Percentiles rank a stretch among this genome's conserved stretches.
Evolutionary conservation across 2,888 invertebrate genomes (phyloP).

Genomic region (Ceramica pisi): DNA sequence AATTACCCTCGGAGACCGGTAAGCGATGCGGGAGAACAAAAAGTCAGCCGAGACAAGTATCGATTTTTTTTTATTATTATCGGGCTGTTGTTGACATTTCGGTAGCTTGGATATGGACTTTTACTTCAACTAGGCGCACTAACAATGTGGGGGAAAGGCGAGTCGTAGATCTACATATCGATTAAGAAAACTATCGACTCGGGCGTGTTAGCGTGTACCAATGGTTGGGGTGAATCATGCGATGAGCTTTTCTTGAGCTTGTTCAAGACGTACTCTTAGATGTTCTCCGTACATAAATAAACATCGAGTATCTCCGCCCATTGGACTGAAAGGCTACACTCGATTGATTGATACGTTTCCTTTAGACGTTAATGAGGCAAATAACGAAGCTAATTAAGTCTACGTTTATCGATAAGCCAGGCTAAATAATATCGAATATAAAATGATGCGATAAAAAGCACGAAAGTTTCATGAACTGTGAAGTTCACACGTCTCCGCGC

Average conservation of each 20-base stretch:
- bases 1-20: slow-evolving; percentile 76
- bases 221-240: slow-evolving; percentile 77
- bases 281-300: slow-evolving; percentile 77
- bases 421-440: slow-evolving; percentile 51
- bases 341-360: slow-evolving; percentile 76
- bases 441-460: slow-evolving; percentile 66
- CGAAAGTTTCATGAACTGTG: slow-evolving; percentile 68
- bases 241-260: slow-evolving; percentile 70
- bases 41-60: slow-evolving; percentile 75
- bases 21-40: slow-evolving; percentile 81
- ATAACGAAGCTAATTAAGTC: slow-evolving; percentile 71
- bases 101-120: slow-evolving; percentile 64
- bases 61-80: slow-evolving; percentile 77
- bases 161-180: slow-evolving; percentile 59
- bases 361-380: slow-evolving; percentile 71
- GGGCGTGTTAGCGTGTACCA: slow-evolving; percentile 60
- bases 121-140: slow-evolving; percentile 55
- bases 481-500: slow-evolving; percentile 70
- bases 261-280: slow-evolving; percentile 72
- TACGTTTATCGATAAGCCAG: slow-evolving; percentile 66
- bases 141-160: slow-evolving; percentile 68
- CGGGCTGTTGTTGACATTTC: slow-evolving; percentile 75
- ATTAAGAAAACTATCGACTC: slow-evolving; percentile 72
- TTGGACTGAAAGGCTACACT: slow-evolving; percentile 68
- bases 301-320: slow-evolving; percentile 71